Evolutionary conservation across 2,888 invertebrate genomes (phyloP).

Genomic region (Plagiodera versicolora): DNA sequence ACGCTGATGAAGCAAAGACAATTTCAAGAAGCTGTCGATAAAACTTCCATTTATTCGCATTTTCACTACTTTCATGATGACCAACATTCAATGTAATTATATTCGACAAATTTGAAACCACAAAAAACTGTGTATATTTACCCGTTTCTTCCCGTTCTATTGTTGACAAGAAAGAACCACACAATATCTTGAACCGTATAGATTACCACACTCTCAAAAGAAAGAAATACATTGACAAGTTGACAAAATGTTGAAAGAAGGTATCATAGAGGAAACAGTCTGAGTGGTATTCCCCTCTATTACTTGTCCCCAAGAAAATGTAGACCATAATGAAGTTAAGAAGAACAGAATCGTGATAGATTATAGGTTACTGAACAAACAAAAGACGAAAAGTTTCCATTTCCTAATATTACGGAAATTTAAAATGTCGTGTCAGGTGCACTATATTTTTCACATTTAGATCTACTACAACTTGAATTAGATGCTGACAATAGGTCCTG

Average conservation of each 20-base stretch:
- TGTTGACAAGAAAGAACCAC: too few species aligned
- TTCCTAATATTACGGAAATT: neutral
- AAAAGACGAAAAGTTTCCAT: neutral
- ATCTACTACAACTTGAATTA: slow-evolving; percentile 28
- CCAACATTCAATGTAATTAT: too few species aligned
- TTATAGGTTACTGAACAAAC: neutral
- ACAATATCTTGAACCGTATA: slow-evolving; percentile 33
- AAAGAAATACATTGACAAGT: slow-evolving; percentile 30
- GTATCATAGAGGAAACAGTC: slow-evolving; percentile 33
- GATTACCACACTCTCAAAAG: slow-evolving; percentile 35
- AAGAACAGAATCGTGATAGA: neutral
- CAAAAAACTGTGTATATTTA: too few species aligned
- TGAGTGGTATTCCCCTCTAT: slow-evolving; percentile 31
- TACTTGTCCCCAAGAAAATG: slow-evolving; percentile 32
- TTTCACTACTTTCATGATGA: too few species aligned
- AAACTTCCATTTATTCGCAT: too few species aligned
- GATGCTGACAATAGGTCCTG: slow-evolving; percentile 26
- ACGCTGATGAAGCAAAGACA: too few species aligned
- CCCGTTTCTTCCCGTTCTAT: too few species aligned
- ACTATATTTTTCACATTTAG: slow-evolving; percentile 1
- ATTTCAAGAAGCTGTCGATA: too few species aligned
- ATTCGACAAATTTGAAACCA: too few species aligned
- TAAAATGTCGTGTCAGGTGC: neutral
- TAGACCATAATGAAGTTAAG: slow-evolving; percentile 20
- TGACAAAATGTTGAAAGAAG: slow-evolving; percentile 31